Evolutionary conservation across 2,888 invertebrate species (phyloP).

Genomic region (Pristionchus japonicus): DNA sequence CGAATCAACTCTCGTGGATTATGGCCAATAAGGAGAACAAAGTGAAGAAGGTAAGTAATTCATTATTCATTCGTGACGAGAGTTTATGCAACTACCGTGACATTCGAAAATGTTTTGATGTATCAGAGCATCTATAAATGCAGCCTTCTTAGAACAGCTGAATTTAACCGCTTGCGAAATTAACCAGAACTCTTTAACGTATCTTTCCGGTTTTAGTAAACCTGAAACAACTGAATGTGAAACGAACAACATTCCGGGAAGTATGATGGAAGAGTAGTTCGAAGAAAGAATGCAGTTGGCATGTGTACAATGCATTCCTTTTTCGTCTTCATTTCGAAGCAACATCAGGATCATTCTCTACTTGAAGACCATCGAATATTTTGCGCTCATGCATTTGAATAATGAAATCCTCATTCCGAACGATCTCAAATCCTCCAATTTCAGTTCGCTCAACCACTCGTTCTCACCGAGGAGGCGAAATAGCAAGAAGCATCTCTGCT

Average conservation of each 20-base stretch:
- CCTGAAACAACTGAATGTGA: neutral
- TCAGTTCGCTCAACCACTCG: neutral
- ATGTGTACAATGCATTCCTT: neutral
- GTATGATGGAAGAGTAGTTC: neutral
- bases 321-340: no score
- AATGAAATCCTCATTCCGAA: no score
- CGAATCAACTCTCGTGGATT: conserved; percentile 31
- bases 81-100: neutral
- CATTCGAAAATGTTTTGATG: neutral
- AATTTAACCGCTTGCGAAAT: neutral
- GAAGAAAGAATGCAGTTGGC: neutral
- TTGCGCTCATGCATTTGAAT: no score
- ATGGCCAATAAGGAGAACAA: conserved; percentile 16
- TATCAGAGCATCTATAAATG: neutral
- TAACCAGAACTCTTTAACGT: neutral
- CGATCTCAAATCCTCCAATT: no score
- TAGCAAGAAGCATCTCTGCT: neutral
- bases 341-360: no score
- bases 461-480: neutral
- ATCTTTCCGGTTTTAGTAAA: neutral
- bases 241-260: neutral
- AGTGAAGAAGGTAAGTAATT: conserved; percentile 38
- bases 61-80: neutral
- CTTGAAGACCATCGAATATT: no score
- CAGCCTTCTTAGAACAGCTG: neutral